Conservation (phyloP, 2,888 invertebrate genomes). For the Siphlonurus alternatus region DNA sequence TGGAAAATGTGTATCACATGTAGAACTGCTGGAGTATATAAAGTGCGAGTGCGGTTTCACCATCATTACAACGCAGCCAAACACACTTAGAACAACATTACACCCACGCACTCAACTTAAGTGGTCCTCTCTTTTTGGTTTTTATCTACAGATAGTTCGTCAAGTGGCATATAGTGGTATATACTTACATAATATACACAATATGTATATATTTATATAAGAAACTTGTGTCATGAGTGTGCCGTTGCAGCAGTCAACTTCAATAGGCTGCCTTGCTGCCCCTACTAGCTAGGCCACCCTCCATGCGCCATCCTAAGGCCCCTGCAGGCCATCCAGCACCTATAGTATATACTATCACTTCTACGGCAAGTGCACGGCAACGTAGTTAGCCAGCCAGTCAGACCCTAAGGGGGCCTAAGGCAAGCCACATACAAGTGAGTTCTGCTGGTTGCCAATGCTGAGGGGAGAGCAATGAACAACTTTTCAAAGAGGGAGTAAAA, state of each 20-base stretch:
- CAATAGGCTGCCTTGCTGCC: not conserved
- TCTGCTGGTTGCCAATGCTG: not conserved
- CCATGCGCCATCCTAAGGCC: not conserved
- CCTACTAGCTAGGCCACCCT: not conserved
- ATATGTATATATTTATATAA: too few species aligned
- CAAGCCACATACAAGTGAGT: not conserved
- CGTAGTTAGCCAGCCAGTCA: not conserved
- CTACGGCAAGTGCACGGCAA: not conserved
- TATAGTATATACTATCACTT: not conserved
- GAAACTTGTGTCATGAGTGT: too few species aligned
- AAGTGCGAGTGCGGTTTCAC: too few species aligned
- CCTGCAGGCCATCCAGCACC: not conserved
- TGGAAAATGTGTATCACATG: too few species aligned
- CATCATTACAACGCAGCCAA: not conserved
- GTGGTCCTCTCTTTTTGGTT: not conserved
- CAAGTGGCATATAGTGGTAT: not conserved
- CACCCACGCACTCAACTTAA: not conserved
- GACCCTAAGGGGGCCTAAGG: not conserved
- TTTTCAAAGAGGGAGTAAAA: not conserved
- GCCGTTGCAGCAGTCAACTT: not conserved
- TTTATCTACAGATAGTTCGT: not conserved
- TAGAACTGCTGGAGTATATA: too few species aligned
- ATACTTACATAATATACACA: too few species aligned
- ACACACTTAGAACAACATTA: not conserved
- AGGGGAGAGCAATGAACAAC: not conserved